Percentiles rank a stretch among this genome's conserved stretches.
Conservation (phyloP, 2,888 invertebrate species). For the Mechanitis messenoides region DNA sequence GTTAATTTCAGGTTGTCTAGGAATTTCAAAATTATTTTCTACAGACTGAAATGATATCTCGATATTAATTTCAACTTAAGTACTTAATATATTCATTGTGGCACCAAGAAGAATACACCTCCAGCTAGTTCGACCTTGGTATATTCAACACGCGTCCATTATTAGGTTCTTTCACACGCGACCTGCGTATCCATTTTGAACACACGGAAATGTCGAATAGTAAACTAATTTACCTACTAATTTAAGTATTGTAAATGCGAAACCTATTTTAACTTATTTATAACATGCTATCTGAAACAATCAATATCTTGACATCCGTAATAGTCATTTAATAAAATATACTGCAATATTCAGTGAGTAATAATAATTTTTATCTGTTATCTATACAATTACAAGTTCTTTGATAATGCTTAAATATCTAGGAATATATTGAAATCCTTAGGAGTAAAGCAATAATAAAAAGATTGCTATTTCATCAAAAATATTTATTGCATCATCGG, state of each 20-base stretch:
- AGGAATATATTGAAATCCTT: too few species aligned
- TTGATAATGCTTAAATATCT: too few species aligned
- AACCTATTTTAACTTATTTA: not conserved
- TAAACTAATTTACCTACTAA: slow-evolving; percentile 20
- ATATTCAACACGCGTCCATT: slow-evolving; percentile 30
- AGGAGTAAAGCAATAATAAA: too few species aligned
- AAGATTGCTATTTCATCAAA: too few species aligned
- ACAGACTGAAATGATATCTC: not conserved
- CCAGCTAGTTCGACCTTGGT: slow-evolving; percentile 27
- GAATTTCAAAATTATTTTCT: not conserved
- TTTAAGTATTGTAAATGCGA: slow-evolving; percentile 7
- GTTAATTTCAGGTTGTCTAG: not conserved
- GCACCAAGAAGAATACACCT: slow-evolving; percentile 19
- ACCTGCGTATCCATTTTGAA: slow-evolving; percentile 25
- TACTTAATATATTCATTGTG: not conserved
- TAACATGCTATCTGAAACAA: too few species aligned
- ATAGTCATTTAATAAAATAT: too few species aligned
- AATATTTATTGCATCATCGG: not conserved
- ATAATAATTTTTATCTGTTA: too few species aligned
- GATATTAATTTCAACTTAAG: not conserved
- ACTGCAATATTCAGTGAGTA: too few species aligned
- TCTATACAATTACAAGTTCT: too few species aligned
- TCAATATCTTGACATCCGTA: too few species aligned
- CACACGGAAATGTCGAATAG: slow-evolving; percentile 29
- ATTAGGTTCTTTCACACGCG: slow-evolving; percentile 32